Evolutionary conservation across 2,888 invertebrate species (phyloP), one percentile per base, ranked within the genome.

Genomic region (Nematopogon swammerdamellus): DNA sequence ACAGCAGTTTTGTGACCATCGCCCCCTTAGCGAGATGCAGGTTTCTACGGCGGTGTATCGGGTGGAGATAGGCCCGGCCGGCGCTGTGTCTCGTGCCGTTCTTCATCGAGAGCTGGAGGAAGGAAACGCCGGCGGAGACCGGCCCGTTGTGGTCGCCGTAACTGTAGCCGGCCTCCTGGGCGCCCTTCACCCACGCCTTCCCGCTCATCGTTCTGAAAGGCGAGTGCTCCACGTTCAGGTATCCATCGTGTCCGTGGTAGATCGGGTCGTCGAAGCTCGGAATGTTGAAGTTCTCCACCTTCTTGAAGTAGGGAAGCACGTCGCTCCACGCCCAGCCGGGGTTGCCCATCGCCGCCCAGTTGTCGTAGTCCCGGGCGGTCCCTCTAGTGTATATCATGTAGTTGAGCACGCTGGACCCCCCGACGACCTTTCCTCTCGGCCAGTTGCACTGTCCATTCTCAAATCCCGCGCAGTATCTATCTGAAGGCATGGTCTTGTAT

Each of bases 391-490:
- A 91, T 59, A 89, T 85, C 91, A 94, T 91, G 58, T 87, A 87
- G 63, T 93, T 93, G 10, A 92, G 72, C 0, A 89, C 86, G 54
- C 89, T 89, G 8, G 87, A 87, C 2, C 94, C 94, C 5, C 94
- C 94, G 62, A 94, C 81, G 0, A 90, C 89, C 65, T 89, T 91
- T 2, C 92, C 93, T 53, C 89, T 74, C 0, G 92, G 91, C 86
- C 87, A 91, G 57, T 88, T 85, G 63, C 91, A 91, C 53, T 86
- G 85, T 55, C 82, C 81, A 55, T 89, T 85, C 55, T 86, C 85
- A 79, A 91, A 87, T 5, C 90, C 91, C 18, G 87, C 77, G 60
- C 91, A 91, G 56, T 86, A 87, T 49, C 73, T 82, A 44, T 82
- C 77, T 14, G 89, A 91, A 0, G 92, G 87, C 63, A 88, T 86